Evolutionary conservation across 2,888 invertebrate genomes (phyloP).

Genomic region (Drosophila falleni): DNA sequence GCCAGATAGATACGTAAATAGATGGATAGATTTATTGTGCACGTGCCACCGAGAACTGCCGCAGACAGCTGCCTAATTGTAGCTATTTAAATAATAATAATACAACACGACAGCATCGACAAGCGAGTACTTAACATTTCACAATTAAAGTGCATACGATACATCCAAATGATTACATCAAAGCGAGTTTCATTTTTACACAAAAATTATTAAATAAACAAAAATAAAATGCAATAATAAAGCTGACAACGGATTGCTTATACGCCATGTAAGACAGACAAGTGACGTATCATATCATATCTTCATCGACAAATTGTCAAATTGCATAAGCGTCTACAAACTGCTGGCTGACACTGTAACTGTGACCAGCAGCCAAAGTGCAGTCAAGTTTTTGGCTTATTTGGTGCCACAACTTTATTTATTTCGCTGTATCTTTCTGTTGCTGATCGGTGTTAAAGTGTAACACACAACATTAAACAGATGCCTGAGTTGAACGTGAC

Average conservation of each 20-base stretch:
- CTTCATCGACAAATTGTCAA: conserved; percentile 46
- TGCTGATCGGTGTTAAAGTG: conserved; percentile 72
- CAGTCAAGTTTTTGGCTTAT: conserved; percentile 26
- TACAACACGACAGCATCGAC: conserved; percentile 16
- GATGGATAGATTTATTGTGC: conserved; percentile 3
- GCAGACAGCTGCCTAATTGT: conserved; percentile 54
- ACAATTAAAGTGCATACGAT: conserved; percentile 22
- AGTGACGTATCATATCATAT: conserved; percentile 34
- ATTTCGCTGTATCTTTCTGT: conserved; percentile 8
- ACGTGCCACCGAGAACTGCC: conserved; percentile 30
- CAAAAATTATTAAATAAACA: conserved; percentile 29
- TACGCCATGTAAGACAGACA: conserved; percentile 25
- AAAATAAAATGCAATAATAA: conserved; percentile 11
- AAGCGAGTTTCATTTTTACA: conserved; percentile 17
- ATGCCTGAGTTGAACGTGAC: conserved; percentile 82
- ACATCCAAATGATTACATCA: conserved; percentile 20
- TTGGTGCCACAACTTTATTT: conserved; percentile 23
- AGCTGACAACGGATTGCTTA: conserved; percentile 23
- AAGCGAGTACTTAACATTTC: conserved; percentile 10
- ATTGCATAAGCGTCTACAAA: conserved; percentile 52
- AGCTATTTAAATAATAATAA: conserved; percentile 48
- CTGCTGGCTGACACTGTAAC: conserved; percentile 49
- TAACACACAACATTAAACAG: conserved; percentile 78
- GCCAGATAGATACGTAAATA: conserved; percentile 1
- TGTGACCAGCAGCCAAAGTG: conserved; percentile 31